Evolutionary conservation across 2,113 vertebrate species (phyloP).

Genomic region (Pterocles gutturalis): DNA sequence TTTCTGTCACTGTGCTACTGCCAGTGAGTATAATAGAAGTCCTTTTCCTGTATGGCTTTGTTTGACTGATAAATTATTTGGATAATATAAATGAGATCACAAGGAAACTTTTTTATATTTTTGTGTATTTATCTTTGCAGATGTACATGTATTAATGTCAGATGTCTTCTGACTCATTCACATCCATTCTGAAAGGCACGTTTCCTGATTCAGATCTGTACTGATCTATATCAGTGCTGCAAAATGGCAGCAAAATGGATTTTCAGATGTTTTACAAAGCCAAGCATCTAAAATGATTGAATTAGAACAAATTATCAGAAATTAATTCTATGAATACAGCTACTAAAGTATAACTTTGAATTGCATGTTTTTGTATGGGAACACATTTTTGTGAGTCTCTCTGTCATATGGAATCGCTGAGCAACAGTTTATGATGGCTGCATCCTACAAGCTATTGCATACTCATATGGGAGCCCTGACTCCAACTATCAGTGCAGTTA

Average conservation of each 20-base stretch:
- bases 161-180: background rate
- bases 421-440: background rate
- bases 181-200: background rate
- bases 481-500: background rate
- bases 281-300: background rate
- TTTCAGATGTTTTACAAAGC: background rate
- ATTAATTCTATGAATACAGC: background rate
- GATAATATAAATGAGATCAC: background rate
- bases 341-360: background rate
- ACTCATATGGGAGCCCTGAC: background rate
- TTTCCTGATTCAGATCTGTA: background rate
- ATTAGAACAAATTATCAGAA: background rate
- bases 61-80: constrained; percentile 23
- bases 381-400: background rate
- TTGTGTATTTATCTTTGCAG: constrained; percentile 10
- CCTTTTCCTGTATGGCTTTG: background rate
- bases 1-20: background rate
- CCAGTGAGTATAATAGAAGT: background rate
- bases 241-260: background rate
- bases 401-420: background rate
- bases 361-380: background rate
- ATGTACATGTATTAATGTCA: background rate
- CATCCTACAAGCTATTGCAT: background rate
- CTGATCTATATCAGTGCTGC: background rate
- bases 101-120: background rate